Conservation (phyloP, 2,888 invertebrate genomes). For the Omphaloscelis lunosa region DNA sequence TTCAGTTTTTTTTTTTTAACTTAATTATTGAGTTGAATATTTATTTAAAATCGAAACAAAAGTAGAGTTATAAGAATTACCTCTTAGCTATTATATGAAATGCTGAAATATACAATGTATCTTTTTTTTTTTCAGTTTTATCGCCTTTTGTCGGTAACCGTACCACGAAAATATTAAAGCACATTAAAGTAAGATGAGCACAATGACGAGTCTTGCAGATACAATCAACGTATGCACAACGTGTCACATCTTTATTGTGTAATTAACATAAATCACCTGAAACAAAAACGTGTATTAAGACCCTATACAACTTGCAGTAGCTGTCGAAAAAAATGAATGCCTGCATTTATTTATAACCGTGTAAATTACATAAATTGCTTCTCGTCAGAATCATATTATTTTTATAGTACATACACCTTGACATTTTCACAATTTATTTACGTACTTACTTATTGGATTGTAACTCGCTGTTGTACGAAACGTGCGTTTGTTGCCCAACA, state of each 20-base stretch:
- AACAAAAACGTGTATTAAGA: conserved; percentile 10
- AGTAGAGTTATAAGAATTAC: background rate
- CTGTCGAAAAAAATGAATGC: background rate
- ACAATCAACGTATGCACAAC: background rate
- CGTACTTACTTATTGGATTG: conserved; percentile 10
- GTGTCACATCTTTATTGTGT: conserved; percentile 28
- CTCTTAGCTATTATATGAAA: background rate
- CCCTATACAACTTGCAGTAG: background rate
- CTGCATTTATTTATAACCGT: conserved; percentile 15
- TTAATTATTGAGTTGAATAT: background rate
- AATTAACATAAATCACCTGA: conserved; percentile 18
- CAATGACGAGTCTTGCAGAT: background rate
- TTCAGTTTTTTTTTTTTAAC: background rate
- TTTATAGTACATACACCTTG: conserved; percentile 31
- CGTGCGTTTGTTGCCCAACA: conserved; percentile 17
- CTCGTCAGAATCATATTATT: background rate
- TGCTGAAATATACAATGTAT: background rate
- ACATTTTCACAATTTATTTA: conserved; percentile 17
- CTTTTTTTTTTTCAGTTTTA: too few relatives aligned
- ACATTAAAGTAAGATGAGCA: background rate
- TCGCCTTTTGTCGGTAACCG: background rate
- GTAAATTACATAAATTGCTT: background rate
- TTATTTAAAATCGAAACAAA: background rate
- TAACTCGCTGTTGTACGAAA: background rate
- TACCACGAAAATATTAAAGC: background rate